Evolutionary conservation across 2,797 vertebrate species (phyloP).

Genomic region (Enteromius unitaeniatus): DNA sequence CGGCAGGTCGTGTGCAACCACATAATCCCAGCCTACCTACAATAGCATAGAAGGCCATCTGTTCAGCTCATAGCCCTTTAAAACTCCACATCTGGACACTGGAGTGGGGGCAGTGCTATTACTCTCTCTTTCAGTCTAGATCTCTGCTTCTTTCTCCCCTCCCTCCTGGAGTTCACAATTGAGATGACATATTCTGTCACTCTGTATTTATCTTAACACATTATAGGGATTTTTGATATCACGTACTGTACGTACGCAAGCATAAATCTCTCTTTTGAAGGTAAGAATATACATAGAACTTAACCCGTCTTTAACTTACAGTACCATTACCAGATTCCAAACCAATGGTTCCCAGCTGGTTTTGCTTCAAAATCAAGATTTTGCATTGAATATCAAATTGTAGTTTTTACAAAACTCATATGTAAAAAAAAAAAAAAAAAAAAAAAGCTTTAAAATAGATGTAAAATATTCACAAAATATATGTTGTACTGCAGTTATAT

Average conservation of each 20-base stretch:
- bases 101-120: conserved; percentile 3
- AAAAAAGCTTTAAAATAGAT: not conserved
- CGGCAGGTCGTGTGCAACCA: conserved; percentile 56
- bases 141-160: not conserved
- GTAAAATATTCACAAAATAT: not conserved
- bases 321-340: not conserved
- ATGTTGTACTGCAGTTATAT: not conserved
- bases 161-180: not conserved
- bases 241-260: not conserved
- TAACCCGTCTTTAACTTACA: not conserved
- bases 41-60: conserved; percentile 63
- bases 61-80: conserved; percentile 60
- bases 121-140: conserved; percentile 3
- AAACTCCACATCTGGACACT: conserved; percentile 61
- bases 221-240: not conserved
- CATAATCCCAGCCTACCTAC: conserved; percentile 59
- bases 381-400: not conserved
- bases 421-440: not conserved
- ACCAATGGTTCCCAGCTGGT: not conserved
- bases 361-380: not conserved
- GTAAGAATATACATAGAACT: not conserved
- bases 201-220: not conserved
- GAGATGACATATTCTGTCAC: not conserved
- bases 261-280: not conserved
- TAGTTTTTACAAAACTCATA: not conserved